Evolutionary conservation across 2,888 invertebrate genomes (phyloP), one percentile per base, ranked within the genome.

Genomic region (Sceliomorpha sp.): DNA sequence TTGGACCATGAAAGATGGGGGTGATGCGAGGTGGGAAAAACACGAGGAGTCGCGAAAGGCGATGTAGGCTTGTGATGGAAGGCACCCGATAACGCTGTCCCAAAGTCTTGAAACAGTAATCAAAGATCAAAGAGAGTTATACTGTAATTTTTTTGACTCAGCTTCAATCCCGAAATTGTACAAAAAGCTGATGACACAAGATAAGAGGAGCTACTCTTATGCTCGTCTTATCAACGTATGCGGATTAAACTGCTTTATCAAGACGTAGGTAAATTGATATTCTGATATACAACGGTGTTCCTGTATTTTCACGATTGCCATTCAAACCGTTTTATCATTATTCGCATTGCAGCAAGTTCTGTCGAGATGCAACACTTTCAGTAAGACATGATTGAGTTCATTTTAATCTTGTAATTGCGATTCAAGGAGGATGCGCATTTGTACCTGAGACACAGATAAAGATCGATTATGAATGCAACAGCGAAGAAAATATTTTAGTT

Each of bases 31-130:
- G n/a, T n/a, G n/a, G n/a, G n/a, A n/a, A n/a, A n/a, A n/a, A n/a
- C n/a, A n/a, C n/a, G 71, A 66, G 74, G 63, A 74, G 74, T 63
- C 66, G 70, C 72, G 42, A 73, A 70, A 63, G 62, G 40, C 69
- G 69, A 73, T 70, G 70, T 66, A 64, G 64, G 72, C 71, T 68
- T 66, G 53, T 60, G 51, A 34, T 15, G 17, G 31, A 14, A 27
- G 48, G 71, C 72, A 73, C 75, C 64, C 73, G 78, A 78, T 78
- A 78, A 78, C 71, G 74, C 66, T 72, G 72, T 73, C 69, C 70
- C 64, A 68, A 66, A 64, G 70, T 73, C 56, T 60, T 53, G 27
- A 64, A 76, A 74, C 75, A 80, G 78, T 78, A 78, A 78, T 80
- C 80, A 78, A 75, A 74, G n/a, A n/a, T n/a, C 67, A 64, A 72